Evolutionary conservation across 2,888 invertebrate genomes (phyloP).

Genomic region (Osmoderma eremita): DNA sequence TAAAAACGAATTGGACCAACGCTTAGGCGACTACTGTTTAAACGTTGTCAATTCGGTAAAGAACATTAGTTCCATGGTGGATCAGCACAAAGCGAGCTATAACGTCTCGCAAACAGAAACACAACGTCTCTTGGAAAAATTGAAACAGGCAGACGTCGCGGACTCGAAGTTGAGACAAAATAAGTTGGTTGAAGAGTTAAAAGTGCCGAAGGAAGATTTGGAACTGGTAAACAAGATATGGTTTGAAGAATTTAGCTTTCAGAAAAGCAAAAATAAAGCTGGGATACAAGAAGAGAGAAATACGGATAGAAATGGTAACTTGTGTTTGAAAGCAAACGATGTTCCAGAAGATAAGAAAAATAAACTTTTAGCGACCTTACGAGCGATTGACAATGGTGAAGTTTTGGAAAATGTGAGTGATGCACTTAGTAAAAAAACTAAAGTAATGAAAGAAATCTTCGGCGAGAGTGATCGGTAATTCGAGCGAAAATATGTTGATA

Average conservation of each 20-base stretch:
- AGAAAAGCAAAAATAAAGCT: constrained; percentile 41
- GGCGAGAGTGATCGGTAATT: constrained; percentile 44
- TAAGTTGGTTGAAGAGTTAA: constrained; percentile 41
- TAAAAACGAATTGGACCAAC: constrained; percentile 51
- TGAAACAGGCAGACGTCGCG: constrained; percentile 67
- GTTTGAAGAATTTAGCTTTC: constrained; percentile 56
- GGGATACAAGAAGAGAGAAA: constrained; percentile 19
- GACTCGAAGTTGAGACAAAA: constrained; percentile 62
- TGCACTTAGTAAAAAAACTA: constrained; percentile 48
- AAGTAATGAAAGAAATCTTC: constrained; percentile 54
- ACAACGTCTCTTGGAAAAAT: constrained; percentile 65
- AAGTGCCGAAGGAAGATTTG: constrained; percentile 52
- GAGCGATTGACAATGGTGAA: constrained; percentile 70
- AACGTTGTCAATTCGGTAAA: constrained; percentile 55
- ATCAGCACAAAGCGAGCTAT: constrained; percentile 66
- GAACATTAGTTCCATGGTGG: constrained; percentile 59
- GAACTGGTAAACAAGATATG: constrained; percentile 58
- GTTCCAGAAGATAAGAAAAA: constrained; percentile 64
- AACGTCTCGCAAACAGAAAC: constrained; percentile 64
- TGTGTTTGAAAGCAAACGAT: constrained; percentile 49
- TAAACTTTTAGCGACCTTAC: constrained; percentile 71
- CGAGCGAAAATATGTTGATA: constrained; percentile 16
- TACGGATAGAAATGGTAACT: constrained; percentile 49
- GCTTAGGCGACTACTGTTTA: constrained; percentile 54
- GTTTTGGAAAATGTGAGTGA: constrained; percentile 51